These are phyloP conservation scores for Dione juno DNA, from an alignment of 2,888 invertebrate species.

Conservation along the genomic window DNA sequence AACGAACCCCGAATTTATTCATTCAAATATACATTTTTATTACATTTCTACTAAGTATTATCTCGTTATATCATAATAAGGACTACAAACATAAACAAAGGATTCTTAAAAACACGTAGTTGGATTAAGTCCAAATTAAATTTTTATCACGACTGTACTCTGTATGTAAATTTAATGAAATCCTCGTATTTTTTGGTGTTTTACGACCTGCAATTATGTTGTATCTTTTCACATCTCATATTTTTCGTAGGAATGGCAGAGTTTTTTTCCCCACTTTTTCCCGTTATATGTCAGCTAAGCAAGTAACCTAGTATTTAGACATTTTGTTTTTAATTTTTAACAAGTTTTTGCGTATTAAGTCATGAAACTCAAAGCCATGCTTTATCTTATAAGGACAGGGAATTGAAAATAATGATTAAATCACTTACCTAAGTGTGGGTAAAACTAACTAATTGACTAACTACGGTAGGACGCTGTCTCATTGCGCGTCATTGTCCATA, in stretches of 20 bases:
- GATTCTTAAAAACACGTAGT: neutral
- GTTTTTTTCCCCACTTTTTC: neutral
- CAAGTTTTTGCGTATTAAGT: neutral
- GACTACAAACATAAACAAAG: neutral
- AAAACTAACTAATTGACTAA: too few species aligned
- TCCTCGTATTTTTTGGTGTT: neutral
- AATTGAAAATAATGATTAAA: too few species aligned
- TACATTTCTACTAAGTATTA: neutral
- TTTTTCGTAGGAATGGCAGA: neutral
- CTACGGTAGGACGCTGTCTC: too few species aligned
- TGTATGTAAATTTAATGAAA: conserved; percentile 6
- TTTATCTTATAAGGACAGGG: too few species aligned
- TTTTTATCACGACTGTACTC: neutral
- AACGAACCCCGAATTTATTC: too few species aligned
- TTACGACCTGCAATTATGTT: neutral
- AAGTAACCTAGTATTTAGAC: neutral
- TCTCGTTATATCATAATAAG: neutral
- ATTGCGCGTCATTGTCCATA: too few species aligned
- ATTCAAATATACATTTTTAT: neutral
- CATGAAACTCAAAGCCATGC: neutral
- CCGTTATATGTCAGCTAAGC: neutral
- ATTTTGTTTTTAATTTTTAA: neutral
- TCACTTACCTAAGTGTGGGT: too few species aligned
- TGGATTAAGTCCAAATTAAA: neutral
- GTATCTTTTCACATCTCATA: conserved; percentile 1